Base-by-base conservation (phyloP, 2,888 invertebrate species). In the Drosophila anomalata region DNA sequence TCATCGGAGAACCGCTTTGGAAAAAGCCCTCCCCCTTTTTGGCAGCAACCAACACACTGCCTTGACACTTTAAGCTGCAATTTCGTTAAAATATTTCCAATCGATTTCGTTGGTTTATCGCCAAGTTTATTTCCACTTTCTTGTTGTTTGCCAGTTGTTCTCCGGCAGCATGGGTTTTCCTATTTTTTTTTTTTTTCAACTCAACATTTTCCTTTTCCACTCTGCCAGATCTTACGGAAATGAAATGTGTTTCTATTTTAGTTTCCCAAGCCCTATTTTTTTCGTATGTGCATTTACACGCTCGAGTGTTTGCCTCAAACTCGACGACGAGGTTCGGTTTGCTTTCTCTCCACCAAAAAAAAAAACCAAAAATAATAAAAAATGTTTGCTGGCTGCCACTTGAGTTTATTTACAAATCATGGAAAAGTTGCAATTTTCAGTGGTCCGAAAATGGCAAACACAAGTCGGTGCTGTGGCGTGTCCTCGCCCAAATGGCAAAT, bases 31-130 rank as follows among this genome's bases (percentile, higher is more conserved):
- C 20, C 14, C 41, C 29, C 47, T 53, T 17, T 57, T 55, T 55
- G 56, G 51, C 68, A 46, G 66, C 66, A 66, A 58, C 59, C 71
- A 68, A 63, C 76, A 76, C 72, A 73, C 77, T 84, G 79, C 75
- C 73, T 79, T 89, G 88, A 87, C 79, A 88, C 76, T 78, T 89
- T 89, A 86, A 87, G 87, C 87, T 84, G 87, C 88, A 89, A 88
- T 87, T 87, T 88, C 71, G 78, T 75, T 86, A 88, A 89, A 87
- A 79, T 84, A 77, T 84, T 84, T 84, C 68, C 77, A 79, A 87
- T 88, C 87, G 87, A 87, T 87, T 87, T 82, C 78, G 78, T 75
- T 88, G 79, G 88, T 89, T 88, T 82, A 89, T 78, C 84, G 88
- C 79, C 87, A 80, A 89, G 79, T 84, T 77, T 75, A 74, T 81